These are phyloP conservation scores for Solen grandis DNA, from an alignment of 1,140 invertebrate genomes.

Conservation along the genomic window DNA sequence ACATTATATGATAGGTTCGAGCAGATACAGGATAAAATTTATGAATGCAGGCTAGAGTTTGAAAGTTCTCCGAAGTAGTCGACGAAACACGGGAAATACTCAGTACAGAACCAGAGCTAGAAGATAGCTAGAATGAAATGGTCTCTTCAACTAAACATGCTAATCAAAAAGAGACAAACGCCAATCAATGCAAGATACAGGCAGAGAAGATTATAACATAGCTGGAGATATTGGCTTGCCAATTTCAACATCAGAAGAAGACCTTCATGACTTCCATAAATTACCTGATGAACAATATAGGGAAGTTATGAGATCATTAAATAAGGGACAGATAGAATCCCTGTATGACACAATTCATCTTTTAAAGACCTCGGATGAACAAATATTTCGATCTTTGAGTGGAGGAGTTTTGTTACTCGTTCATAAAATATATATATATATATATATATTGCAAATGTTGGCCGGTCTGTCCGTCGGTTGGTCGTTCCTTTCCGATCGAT, in stretches of 20 bases:
- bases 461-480: no score
- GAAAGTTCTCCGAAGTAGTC: slow-evolving; percentile 11
- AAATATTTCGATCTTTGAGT: slow-evolving; percentile 24
- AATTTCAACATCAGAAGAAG: slow-evolving; percentile 17
- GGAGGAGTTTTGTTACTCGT: no score
- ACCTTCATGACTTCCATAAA: background rate
- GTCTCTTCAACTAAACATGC: slow-evolving; percentile 20
- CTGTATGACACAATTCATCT: slow-evolving; percentile 1
- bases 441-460: no score
- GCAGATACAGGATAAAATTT: slow-evolving; percentile 8
- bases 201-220: slow-evolving; percentile 20
- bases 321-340: slow-evolving; percentile 1
- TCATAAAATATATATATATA: no score
- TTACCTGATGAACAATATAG: slow-evolving; percentile 24
- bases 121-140: slow-evolving; percentile 21
- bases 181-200: background rate
- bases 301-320: background rate
- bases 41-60: background rate
- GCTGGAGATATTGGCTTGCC: slow-evolving; percentile 22
- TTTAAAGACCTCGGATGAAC: slow-evolving; percentile 12
- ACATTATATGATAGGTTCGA: slow-evolving; percentile 13
- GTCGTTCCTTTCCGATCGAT: no score
- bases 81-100: slow-evolving; percentile 21
- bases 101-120: slow-evolving; percentile 14
- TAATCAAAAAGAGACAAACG: background rate